A percentile compares a stretch with the other conserved stretches of the same genome.
phyloP scores from a whole-genome alignment of 1,140 invertebrate species.

The Scaptomyza graminum region DNA sequence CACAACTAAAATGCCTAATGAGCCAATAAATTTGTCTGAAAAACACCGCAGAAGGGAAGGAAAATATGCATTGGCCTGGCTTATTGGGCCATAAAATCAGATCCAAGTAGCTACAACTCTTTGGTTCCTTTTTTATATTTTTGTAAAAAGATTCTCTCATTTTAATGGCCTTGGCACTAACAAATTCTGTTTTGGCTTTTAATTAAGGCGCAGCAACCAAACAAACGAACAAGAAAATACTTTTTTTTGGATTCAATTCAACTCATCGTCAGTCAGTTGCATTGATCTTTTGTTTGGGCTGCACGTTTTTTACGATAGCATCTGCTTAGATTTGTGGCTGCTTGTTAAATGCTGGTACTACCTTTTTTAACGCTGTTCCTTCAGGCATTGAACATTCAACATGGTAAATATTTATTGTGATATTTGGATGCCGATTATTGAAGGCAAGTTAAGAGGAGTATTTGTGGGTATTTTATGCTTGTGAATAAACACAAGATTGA shows the following conservation, averaged over 20 bases:
- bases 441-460: too few relatives aligned
- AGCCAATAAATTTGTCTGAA: constrained; percentile 67
- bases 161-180: constrained; percentile 57
- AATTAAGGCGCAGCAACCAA: constrained; percentile 53
- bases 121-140: constrained; percentile 29
- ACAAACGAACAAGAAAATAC: constrained; percentile 3
- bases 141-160: constrained; percentile 40
- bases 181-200: constrained; percentile 65
- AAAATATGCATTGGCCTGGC: constrained; percentile 44
- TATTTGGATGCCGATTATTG: too few relatives aligned
- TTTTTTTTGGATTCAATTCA: constrained; percentile 4
- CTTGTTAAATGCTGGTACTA: constrained; percentile 35
- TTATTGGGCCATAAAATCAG: constrained; percentile 62
- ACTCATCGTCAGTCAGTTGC: constrained; percentile 30
- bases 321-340: constrained; percentile 52
- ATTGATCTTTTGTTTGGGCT: constrained; percentile 65
- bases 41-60: constrained; percentile 43
- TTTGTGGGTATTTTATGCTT: too few relatives aligned
- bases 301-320: constrained; percentile 59
- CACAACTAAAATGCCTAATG: constrained; percentile 71
- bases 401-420: too few relatives aligned
- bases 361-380: constrained; percentile 3
- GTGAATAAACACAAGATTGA: too few relatives aligned
- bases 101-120: constrained; percentile 61
- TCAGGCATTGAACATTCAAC: not conserved